Evolutionary conservation across 1,140 invertebrate species (phyloP).

Genomic region (Meloidogyne floridensis): DNA sequence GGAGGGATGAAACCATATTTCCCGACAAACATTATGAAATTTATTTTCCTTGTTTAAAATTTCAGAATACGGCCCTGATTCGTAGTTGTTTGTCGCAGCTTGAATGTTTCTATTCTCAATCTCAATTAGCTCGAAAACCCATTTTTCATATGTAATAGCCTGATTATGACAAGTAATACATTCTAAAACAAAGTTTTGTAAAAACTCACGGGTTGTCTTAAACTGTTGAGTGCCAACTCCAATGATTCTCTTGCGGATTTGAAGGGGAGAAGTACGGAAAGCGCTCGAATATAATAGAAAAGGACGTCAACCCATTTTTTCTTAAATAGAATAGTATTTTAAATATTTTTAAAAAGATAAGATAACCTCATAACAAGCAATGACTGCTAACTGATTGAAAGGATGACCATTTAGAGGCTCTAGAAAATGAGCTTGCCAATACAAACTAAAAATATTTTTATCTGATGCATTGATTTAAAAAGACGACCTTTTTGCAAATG

Average conservation of each 20-base stretch:
- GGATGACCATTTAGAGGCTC: conserved; percentile 23
- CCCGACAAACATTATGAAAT: neutral
- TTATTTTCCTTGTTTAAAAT: neutral
- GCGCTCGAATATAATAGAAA: conserved; percentile 29
- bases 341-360: conserved; percentile 6
- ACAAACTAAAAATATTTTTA: conserved; percentile 13
- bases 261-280: conserved; percentile 24
- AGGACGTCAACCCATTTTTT: conserved; percentile 18
- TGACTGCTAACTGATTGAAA: conserved; percentile 15
- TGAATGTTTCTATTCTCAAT: conserved; percentile 14
- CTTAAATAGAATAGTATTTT: neutral
- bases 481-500: neutral
- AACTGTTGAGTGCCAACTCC: conserved; percentile 12
- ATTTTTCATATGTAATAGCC: conserved; percentile 12
- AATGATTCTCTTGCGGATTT: conserved; percentile 17
- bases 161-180: neutral
- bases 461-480: neutral
- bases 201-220: conserved; percentile 7
- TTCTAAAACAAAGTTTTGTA: neutral
- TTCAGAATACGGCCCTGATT: conserved; percentile 5
- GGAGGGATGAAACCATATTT: conserved; percentile 34
- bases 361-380: conserved; percentile 15
- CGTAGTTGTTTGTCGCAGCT: neutral
- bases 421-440: conserved; percentile 13
- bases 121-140: conserved; percentile 27